Evolutionary conservation across 2,113 vertebrate species (phyloP).

Genomic region (Aix galericulata): DNA sequence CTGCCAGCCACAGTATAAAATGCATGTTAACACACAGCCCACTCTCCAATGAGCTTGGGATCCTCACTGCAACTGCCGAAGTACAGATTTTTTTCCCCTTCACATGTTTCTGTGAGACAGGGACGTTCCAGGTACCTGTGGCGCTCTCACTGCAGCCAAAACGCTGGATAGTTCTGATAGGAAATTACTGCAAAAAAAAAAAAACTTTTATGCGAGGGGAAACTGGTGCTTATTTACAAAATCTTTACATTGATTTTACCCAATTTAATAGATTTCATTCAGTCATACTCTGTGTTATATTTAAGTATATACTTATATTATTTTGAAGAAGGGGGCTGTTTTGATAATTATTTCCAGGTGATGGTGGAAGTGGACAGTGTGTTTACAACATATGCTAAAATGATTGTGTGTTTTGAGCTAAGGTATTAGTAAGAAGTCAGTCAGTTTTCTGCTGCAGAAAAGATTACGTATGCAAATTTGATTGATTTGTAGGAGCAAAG

Average conservation of each 20-base stretch:
- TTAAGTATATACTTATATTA: not conserved
- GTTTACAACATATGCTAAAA: not conserved
- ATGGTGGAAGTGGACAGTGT: not conserved
- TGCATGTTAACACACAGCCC: not conserved
- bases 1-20: not conserved
- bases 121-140: not conserved
- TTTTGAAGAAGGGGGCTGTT: not conserved
- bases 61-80: not conserved
- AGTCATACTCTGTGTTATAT: not conserved
- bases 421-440: not conserved
- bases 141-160: not conserved
- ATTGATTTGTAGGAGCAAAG: constrained; percentile 21
- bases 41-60: not conserved
- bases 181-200: not conserved
- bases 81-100: not conserved
- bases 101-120: not conserved
- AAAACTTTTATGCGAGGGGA: not conserved
- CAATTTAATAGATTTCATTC: not conserved
- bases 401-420: not conserved
- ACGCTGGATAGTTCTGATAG: not conserved
- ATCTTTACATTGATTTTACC: not conserved
- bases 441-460: not conserved
- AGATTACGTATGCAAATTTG: not conserved
- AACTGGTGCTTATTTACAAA: not conserved
- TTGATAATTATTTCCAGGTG: not conserved